These are phyloP conservation scores for Notodonta dromedarius DNA, from an alignment of 2,888 invertebrate genomes.

Conservation along the genomic window DNA sequence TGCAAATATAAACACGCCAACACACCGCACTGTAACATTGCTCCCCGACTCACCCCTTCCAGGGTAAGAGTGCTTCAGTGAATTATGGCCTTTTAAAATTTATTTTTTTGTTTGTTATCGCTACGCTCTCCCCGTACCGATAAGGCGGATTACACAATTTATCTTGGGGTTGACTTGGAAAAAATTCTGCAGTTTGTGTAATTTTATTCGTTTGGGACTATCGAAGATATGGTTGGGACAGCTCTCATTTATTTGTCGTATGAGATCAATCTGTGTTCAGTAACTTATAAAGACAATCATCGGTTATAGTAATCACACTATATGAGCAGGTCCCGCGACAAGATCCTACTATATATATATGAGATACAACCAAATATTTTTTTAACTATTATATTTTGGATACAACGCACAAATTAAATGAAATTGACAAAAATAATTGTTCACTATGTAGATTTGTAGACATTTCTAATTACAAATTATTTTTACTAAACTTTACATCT, in stretches of 20 bases:
- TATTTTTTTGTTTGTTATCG: slow-evolving; percentile 62
- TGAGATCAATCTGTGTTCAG: background rate
- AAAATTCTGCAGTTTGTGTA: slow-evolving; percentile 46
- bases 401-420: too few species aligned
- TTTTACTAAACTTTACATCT: too few species aligned
- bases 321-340: too few species aligned
- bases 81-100: slow-evolving; percentile 70
- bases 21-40: slow-evolving; percentile 30
- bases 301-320: too few species aligned
- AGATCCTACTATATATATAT: too few species aligned
- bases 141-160: slow-evolving; percentile 69
- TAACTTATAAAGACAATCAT: background rate
- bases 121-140: slow-evolving; percentile 59
- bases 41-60: slow-evolving; percentile 29
- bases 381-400: too few species aligned
- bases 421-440: too few species aligned
- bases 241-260: slow-evolving; percentile 2
- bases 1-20: background rate
- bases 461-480: too few species aligned
- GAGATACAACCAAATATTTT: too few species aligned
- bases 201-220: slow-evolving; percentile 19
- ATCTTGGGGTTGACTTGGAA: slow-evolving; percentile 51
- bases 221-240: background rate
- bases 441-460: too few species aligned
- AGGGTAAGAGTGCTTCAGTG: slow-evolving; percentile 51